These are phyloP conservation scores for Ceratosolen solmsi DNA, from an alignment of 1,140 invertebrate species.

Conservation along the genomic window DNA sequence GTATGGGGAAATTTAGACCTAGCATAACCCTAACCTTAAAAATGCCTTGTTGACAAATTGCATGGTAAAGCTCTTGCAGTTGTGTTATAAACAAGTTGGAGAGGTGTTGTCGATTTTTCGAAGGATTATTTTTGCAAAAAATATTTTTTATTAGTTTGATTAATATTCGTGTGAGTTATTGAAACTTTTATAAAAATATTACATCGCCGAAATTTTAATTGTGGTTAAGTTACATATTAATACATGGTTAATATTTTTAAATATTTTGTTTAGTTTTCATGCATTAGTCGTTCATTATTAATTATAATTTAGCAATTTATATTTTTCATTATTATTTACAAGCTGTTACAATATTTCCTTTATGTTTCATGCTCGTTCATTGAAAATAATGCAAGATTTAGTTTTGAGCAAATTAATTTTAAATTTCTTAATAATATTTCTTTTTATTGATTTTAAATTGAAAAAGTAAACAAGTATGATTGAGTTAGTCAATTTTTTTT, in stretches of 20 bases:
- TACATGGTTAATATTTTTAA: no score
- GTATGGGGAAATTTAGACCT: constrained; percentile 4
- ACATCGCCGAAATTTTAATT: no score
- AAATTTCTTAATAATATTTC: no score
- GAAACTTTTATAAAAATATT: neutral
- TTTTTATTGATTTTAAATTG: no score
- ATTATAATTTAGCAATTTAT: neutral
- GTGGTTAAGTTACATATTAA: no score
- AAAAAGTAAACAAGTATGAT: no score
- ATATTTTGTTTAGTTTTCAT: neutral
- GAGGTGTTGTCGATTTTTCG: neutral
- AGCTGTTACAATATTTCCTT: neutral
- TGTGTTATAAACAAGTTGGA: constrained; percentile 27
- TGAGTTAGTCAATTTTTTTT: no score
- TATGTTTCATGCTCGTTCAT: neutral
- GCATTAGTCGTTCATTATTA: neutral
- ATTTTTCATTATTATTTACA: neutral
- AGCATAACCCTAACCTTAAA: constrained; percentile 37
- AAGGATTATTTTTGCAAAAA: neutral
- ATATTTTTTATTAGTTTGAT: neutral
- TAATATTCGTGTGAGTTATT: neutral
- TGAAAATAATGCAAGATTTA: no score
- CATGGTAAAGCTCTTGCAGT: neutral
- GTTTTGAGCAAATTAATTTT: neutral
- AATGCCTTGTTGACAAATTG: constrained; percentile 42